Base-by-base conservation (phyloP, 2,797 vertebrate species). In the Aulostomus chinensis region DNA sequence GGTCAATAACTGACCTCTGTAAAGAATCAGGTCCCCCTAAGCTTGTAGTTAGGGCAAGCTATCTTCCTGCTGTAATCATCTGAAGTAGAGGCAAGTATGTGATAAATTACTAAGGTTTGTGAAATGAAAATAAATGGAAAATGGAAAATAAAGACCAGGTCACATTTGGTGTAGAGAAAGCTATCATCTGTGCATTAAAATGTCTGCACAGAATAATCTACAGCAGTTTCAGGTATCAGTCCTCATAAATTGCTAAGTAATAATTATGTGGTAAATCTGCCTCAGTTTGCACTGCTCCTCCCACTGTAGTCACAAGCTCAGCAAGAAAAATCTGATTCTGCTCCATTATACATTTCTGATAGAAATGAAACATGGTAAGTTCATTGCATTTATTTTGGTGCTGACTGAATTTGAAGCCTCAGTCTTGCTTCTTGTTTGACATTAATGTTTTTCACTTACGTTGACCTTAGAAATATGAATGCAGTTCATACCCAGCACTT, bases 111-210 rank as follows among this genome's bases (percentile, higher is more conserved):
- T 12, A 10, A 55, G 45, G 31, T 73, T 69, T 65, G 60, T 60
- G 8, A 25, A 43, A 52, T n/a, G 72, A 36, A 77, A 77, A 78
- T 55, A 79, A 76, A 74, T 51, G 39, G 58, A 80, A 68, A 76
- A 53, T 36, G 8, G 68, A 36, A 39, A 26, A 54, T 39, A 80
- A 83, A 83, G 61, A 58, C 78, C 67, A 83, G 76, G 76, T 82
- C 48, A 66, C 66, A 68, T 80, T 73, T 64, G 31, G 48, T 69
- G 26, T 46, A 40, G 48, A 70, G 60, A 29, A n/a, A 58, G 29
- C 47, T 52, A 69, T 81, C 77, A 81, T 82, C 43, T 59, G 51
- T 73, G 53, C 60, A 73, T 81, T 81, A 73, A 71, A 81, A 46
- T 60, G 61, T 70, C 58, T 78, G 57, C 34, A 41, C 47, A 66